Base-by-base conservation (phyloP, 2,113 vertebrate species). In the Pachypanchax playfairii region DNA sequence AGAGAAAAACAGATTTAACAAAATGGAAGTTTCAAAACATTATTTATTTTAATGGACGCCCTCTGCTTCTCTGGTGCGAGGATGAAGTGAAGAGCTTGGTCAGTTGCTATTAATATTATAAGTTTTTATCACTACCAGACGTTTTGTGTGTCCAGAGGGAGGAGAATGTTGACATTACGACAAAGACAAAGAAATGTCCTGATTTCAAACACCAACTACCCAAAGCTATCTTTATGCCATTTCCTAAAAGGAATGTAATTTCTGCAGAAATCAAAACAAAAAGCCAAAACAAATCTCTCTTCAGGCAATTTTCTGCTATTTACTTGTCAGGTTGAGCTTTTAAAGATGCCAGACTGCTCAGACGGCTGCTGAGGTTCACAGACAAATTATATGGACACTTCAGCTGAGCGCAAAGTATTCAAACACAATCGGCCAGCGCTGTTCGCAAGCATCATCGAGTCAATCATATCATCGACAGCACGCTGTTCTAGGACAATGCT, bases 291-390 rank as follows among this genome's bases (percentile, higher is more conserved):
- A 82, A 73, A 83, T 87, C 79, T 79, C 73, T 80, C 69, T 59
- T 65, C 54, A 74, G 76, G 81, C 85, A 85, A 89, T 90, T 88
- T 89, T 31, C 77, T 50, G 68, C 84, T 69, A 91, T 91, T 91
- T 91, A 79, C 81, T 75, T 84, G 88, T 90, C 89, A 90, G 75
- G 54, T 75, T 43, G 77, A 87, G 85, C 84, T 79, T 86, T 89
- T 90, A 82, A 83, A 87, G 80, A 85, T 56, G 75, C 41, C 60
- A 67, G 63, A 29, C 47, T 50, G 71, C 21, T 54, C 79, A 74
- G 73, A 79, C 75, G 70, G 65, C 61, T 42, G 64, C 66, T 83
- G 83, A 83, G 85, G 80, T 82, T 85, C 85, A 77, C 62, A 70
- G 81, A 79, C 75, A 77, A 82, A 80, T 77, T 77, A 70, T 58